A percentile compares a stretch with the other conserved stretches of the same genome.
Conservation (phyloP, 2,797 vertebrate genomes). For the Miichthys miiuy region DNA sequence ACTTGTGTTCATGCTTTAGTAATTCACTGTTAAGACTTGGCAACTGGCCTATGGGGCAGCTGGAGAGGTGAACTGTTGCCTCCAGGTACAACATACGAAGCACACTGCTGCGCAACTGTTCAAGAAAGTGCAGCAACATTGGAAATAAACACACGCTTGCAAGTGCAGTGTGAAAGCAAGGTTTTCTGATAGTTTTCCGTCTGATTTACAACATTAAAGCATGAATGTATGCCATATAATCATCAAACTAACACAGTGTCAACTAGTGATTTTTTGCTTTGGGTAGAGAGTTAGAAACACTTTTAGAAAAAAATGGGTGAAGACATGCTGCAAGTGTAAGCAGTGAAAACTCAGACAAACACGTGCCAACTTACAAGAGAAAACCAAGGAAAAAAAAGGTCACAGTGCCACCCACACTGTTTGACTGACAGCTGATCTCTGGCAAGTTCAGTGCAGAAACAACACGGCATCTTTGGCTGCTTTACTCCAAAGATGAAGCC, state of each 20-base stretch:
- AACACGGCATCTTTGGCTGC: neutral
- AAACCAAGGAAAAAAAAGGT: constrained; percentile 29
- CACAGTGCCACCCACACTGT: constrained; percentile 23
- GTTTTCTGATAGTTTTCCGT: neutral
- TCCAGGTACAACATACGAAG: neutral
- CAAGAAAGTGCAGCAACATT: neutral
- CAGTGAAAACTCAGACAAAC: neutral
- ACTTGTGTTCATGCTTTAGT: too few species aligned
- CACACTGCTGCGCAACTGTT: neutral
- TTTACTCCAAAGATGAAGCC: constrained; percentile 16
- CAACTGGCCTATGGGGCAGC: neutral
- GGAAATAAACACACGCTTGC: neutral
- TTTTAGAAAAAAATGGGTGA: constrained; percentile 1
- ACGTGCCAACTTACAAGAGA: neutral
- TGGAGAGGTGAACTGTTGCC: neutral
- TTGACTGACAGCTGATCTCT: constrained; percentile 46
- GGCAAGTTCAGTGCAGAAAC: constrained; percentile 22
- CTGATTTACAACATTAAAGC: neutral
- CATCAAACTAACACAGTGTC: neutral
- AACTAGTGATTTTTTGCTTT: neutral
- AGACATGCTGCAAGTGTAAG: neutral
- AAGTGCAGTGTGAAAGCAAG: neutral
- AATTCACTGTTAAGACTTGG: neutral
- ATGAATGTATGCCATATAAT: neutral
- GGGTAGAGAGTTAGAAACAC: neutral